phyloP scores from a whole-genome alignment of 2,113 vertebrate genomes.

The Mionectes macconnelli region DNA sequence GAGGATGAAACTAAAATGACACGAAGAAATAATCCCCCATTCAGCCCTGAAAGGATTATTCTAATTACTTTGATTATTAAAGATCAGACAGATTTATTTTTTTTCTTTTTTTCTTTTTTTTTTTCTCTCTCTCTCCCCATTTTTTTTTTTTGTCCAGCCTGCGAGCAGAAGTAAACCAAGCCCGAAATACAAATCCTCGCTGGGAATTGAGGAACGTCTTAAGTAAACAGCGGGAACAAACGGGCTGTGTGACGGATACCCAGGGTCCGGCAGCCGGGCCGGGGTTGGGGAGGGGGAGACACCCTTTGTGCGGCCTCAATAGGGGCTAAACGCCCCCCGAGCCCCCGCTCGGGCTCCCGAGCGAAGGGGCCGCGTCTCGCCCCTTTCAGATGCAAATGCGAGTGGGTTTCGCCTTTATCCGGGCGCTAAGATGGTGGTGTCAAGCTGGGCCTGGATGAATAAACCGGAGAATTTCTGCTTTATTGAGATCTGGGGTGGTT shows the following conservation, averaged over 20 bases:
- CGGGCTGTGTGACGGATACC: constrained; percentile 75
- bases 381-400: constrained; percentile 84
- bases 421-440: constrained; percentile 72
- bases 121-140: background rate
- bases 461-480: constrained; percentile 72
- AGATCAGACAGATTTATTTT: constrained; percentile 42
- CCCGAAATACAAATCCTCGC: constrained; percentile 75
- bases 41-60: constrained; percentile 71
- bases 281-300: no score
- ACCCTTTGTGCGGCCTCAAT: constrained; percentile 82
- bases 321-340: constrained; percentile 78
- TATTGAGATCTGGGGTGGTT: constrained; percentile 53
- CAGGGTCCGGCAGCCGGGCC: background rate
- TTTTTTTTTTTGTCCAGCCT: background rate
- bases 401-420: constrained; percentile 67
- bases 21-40: constrained; percentile 66
- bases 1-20: constrained; percentile 57
- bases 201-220: constrained; percentile 77
- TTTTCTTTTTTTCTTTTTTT: background rate
- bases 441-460: constrained; percentile 77
- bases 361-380: constrained; percentile 65
- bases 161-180: constrained; percentile 63
- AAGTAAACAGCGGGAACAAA: constrained; percentile 86
- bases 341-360: background rate
- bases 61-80: constrained; percentile 75